A percentile compares a stretch with the other conserved stretches of the same genome.
These are phyloP conservation scores for Heliothis subflexa DNA, from an alignment of 1,140 invertebrate species.

Conservation along the genomic window DNA sequence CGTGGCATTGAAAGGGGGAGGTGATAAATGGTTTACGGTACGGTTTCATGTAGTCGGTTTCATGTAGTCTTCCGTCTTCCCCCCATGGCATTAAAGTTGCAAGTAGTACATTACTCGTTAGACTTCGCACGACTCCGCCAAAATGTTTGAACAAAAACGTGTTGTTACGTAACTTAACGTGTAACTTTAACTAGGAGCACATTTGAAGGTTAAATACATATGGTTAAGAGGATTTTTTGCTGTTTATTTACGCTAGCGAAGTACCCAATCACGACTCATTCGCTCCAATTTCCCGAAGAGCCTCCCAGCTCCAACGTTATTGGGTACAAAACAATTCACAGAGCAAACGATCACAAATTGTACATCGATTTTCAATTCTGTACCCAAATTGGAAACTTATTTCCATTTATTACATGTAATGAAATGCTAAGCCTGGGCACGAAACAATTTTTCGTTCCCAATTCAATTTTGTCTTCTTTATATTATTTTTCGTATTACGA, in stretches of 20 bases:
- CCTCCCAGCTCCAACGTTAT: neutral
- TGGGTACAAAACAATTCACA: conserved; percentile 10
- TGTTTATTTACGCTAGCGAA: conserved; percentile 16
- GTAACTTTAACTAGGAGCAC: neutral
- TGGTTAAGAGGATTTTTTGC: neutral
- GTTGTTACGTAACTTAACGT: too few species aligned
- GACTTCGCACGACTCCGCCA: neutral
- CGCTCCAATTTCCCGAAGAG: conserved; percentile 31
- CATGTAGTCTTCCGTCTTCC: neutral
- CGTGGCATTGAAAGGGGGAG: conserved; percentile 26
- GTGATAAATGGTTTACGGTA: conserved; percentile 23
- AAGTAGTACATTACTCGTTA: neutral
- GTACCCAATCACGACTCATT: conserved; percentile 35
- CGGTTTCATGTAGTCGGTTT: neutral
- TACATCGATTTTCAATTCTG: conserved; percentile 14
- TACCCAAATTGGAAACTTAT: conserved; percentile 16
- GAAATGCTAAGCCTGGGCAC: neutral
- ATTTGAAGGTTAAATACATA: neutral
- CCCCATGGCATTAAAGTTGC: neutral
- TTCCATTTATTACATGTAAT: conserved; percentile 11
- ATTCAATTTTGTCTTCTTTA: conserved; percentile 20
- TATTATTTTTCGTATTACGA: conserved; percentile 1
- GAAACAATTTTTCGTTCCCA: conserved; percentile 14
- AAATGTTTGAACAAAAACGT: neutral
- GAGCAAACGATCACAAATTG: conserved; percentile 14